Evolutionary conservation across 2,113 vertebrate species (phyloP), one percentile per base, ranked within the genome.

Genomic region (Cyanoderma ruficeps): DNA sequence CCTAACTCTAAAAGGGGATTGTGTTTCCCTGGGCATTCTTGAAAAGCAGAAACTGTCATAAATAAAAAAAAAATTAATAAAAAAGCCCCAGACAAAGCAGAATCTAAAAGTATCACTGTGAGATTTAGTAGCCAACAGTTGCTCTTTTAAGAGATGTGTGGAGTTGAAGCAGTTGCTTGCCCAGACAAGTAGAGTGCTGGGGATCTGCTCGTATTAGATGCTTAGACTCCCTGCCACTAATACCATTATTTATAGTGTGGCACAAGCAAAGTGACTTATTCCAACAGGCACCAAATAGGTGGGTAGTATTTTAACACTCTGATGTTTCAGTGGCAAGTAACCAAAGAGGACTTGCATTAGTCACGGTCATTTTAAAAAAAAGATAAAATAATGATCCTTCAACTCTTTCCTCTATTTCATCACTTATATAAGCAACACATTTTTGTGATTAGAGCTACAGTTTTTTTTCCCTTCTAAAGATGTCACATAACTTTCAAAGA

Each of bases 281-380:
- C 68, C 50, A 90, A 46, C 64, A 93, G 85, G 42, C 76, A 83
- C 71, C 76, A 80, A 86, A 88, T 86, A 94, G 83, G 56, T 95
- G 76, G 83, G 59, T 83, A 88, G 77, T 90, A 86, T 86, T 96
- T 95, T 96, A 95, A 92, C 71, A 74, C 90, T 80, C 79, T 93
- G 88, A 90, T 94, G 76, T 93, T 96, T 96, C 92, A 90, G 88
- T 83, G 89, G 83, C 83, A 91, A 94, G 95, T 93, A 96, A 95
- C 88, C 68, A 92, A 95, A 95, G 86, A 97, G 59, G 88, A 55
- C 83, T 94, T 0, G 0, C 11, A 31, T 95, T 96, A 83, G 92
- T 93, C 92, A 94, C 16, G 86, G 88, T 65, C 59, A 72, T 65
- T 65, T 10, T n/a, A n/a, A 24, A 49, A 57, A 80, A 80, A 85